These are phyloP conservation scores for Tridacna gigas DNA, from an alignment of 2,888 invertebrate species.

Conservation along the genomic window DNA sequence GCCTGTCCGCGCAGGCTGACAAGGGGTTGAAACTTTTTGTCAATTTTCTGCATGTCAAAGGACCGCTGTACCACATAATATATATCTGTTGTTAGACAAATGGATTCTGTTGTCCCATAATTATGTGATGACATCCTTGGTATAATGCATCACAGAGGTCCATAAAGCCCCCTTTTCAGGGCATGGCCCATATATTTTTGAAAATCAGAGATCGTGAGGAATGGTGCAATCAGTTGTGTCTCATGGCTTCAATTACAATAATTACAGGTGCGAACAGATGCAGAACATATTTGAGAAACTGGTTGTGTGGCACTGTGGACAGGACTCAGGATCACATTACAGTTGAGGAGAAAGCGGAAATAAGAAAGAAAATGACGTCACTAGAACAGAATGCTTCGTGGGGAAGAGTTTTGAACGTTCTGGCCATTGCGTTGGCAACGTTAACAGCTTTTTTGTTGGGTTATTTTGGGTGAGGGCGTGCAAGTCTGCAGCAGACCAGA, in stretches of 20 bases:
- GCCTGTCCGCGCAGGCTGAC: too few species aligned
- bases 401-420: constrained; percentile 51
- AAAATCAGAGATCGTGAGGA: too few species aligned
- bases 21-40: too few species aligned
- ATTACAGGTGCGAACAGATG: neutral
- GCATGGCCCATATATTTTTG: too few species aligned
- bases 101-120: too few species aligned
- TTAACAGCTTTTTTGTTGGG: constrained; percentile 58
- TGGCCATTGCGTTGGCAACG: constrained; percentile 49
- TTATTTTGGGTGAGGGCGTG: constrained; percentile 48
- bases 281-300: constrained; percentile 30
- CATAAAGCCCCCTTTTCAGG: too few species aligned
- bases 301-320: constrained; percentile 69
- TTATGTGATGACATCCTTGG: too few species aligned
- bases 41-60: too few species aligned
- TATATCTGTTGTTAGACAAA: too few species aligned
- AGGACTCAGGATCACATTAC: constrained; percentile 68
- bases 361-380: constrained; percentile 74
- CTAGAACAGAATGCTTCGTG: constrained; percentile 70
- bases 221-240: too few species aligned
- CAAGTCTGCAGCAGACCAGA: neutral
- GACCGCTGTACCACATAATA: too few species aligned
- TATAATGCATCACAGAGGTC: too few species aligned
- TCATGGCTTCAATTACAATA: neutral
- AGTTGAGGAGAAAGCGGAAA: constrained; percentile 69